A percentile compares a stretch with the other conserved stretches of the same genome.
Evolutionary conservation across 2,797 vertebrate genomes (phyloP).

Genomic region (Perdix hodgsoniae): DNA sequence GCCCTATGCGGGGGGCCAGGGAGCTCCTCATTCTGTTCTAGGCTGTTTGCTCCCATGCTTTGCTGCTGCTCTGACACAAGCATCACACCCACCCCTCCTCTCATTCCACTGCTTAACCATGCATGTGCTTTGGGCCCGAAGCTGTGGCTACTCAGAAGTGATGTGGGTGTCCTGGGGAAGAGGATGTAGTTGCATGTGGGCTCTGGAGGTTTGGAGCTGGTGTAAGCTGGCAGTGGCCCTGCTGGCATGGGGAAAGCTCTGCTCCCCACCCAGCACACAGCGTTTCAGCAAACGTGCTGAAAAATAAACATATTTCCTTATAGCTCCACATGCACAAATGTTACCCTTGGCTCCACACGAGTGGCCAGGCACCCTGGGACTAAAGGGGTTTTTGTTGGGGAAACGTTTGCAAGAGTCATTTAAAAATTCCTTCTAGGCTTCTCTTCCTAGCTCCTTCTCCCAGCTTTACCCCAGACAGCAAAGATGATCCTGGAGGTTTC

Average conservation of each 20-base stretch:
- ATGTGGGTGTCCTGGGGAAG: accelerated
- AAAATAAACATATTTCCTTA: conserved; percentile 18
- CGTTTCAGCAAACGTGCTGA: neutral
- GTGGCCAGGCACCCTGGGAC: neutral
- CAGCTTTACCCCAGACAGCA: neutral
- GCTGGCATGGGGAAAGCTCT: neutral
- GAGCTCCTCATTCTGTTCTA: accelerated
- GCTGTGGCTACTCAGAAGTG: neutral
- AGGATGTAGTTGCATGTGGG: neutral
- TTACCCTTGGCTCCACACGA: conserved; percentile 60
- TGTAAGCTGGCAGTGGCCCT: neutral
- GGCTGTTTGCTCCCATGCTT: neutral
- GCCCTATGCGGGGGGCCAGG: accelerated
- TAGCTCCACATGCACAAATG: conserved; percentile 3
- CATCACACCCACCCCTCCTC: neutral
- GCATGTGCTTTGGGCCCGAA: accelerated
- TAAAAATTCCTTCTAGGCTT: neutral
- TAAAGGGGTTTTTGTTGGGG: conserved; percentile 67
- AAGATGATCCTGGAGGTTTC: neutral
- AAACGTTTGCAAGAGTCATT: conserved; percentile 21
- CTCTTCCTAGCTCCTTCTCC: neutral
- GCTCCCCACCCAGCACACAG: neutral
- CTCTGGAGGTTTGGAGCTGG: neutral
- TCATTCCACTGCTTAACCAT: accelerated
- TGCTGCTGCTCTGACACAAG: neutral